These are phyloP conservation scores for Sardinella longiceps DNA, from an alignment of 2,797 vertebrate species.

Conservation along the genomic window DNA sequence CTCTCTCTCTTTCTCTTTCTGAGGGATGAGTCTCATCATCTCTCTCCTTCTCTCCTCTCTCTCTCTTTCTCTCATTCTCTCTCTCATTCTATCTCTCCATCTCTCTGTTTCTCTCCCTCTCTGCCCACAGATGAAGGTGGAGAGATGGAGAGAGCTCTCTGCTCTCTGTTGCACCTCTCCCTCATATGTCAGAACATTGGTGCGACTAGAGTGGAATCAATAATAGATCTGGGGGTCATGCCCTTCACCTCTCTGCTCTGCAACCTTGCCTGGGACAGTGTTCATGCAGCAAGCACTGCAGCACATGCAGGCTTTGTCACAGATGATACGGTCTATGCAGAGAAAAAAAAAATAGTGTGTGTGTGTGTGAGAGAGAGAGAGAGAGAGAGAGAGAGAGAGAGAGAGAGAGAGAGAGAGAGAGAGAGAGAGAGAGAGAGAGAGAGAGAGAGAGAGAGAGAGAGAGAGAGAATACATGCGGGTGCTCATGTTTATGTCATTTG, in stretches of 20 bases:
- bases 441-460: not conserved
- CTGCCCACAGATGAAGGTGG: not conserved
- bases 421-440: not conserved
- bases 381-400: not conserved
- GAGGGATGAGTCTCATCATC: too few relatives aligned
- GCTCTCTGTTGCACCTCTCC: not conserved
- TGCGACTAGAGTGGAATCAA: not conserved
- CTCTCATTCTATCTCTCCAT: not conserved
- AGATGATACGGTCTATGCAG: not conserved
- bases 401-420: not conserved
- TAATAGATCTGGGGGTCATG: slow-evolving; percentile 15
- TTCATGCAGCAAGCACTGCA: not conserved
- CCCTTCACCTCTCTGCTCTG: not conserved
- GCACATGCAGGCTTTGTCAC: not conserved
- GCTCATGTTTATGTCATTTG: slow-evolving; percentile 23
- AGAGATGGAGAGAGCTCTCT: not conserved
- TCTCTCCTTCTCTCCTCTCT: not conserved
- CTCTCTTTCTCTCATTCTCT: not conserved
- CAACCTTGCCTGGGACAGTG: not conserved
- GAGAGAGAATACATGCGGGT: too few relatives aligned
- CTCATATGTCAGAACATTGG: not conserved
- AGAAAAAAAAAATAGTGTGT: not conserved
- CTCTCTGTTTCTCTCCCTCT: not conserved
- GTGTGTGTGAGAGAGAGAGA: not conserved
- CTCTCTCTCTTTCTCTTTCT: not conserved